Evolutionary conservation across 2,113 vertebrate genomes (phyloP), one percentile per base, ranked within the genome.

Genomic region (Aspiorhynchus laticeps): DNA sequence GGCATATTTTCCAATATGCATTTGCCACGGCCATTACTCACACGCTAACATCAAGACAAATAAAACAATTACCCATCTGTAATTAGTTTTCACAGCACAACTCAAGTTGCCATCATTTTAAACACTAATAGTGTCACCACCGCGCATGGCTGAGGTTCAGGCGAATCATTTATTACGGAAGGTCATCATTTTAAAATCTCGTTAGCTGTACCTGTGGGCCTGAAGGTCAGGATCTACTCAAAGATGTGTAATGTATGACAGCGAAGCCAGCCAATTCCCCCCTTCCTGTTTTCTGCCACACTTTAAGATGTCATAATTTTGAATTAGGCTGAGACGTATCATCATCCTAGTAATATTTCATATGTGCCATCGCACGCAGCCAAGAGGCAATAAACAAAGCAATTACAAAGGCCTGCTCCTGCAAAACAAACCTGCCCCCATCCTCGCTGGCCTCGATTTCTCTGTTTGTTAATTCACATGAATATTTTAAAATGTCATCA

Each of bases 241-340:
- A 90, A 91, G 91, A 90, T 76, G 5, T 83, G 63, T 80, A 36
- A 48, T 76, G 80, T 87, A 83, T 38, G 67, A 46, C 31, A 75
- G 48, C 1, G 4, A 43, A 75, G 28, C 21, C 80, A 67, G 79
- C 88, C 41, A 53, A 67, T 63, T 67, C 28, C 36, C 56, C 28
- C 73, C 41, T 4, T 33, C 80, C 59, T 28, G n/a, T 46, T 84
- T 75, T 67, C 82, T 82, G 67, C 87, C 28, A 90, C 63, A 91
- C 93, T 94, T 91, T 69, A 90, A 93, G 90, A 92, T 94, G 93
- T 95, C 94, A 94, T 93, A 91, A 90, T 85, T 90, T 90, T 93
- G 91, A 90, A 94, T 91, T 92, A 94, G 91, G 93, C 88, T 89
- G 90, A 94, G 93, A 95, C 91, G 88, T 91, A 94, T 95, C 93